phyloP scores from a whole-genome alignment of 2,888 invertebrate species.

The Hemaris fuciformis region DNA sequence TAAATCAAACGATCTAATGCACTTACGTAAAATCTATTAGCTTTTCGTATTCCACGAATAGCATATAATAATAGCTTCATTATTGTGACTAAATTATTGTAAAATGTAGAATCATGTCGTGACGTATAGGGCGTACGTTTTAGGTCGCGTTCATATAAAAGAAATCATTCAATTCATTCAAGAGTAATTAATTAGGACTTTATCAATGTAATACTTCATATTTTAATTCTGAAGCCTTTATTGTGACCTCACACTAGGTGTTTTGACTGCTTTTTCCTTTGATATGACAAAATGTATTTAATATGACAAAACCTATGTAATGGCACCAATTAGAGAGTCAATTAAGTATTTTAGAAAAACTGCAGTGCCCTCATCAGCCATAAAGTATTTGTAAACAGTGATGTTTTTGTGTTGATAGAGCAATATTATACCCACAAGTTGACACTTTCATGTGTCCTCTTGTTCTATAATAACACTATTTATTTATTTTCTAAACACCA shows the following conservation, averaged over 20 bases:
- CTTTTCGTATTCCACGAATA: not conserved
- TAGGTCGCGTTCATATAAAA: slow-evolving; percentile 11
- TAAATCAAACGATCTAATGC: not conserved
- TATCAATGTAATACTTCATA: not conserved
- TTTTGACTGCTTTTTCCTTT: too few relatives aligned
- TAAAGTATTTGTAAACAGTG: not conserved
- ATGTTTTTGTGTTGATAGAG: not conserved
- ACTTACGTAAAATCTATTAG: not conserved
- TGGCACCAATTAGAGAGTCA: not conserved
- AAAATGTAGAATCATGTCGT: not conserved
- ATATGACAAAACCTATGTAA: not conserved
- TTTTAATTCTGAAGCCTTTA: too few relatives aligned
- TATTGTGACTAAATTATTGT: not conserved
- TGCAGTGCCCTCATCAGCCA: not conserved
- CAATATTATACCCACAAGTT: not conserved
- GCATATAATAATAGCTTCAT: too few relatives aligned
- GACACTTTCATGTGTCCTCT: too few relatives aligned
- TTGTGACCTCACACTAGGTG: too few relatives aligned
- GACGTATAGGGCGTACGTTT: slow-evolving; percentile 26
- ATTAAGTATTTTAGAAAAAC: not conserved
- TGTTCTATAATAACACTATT: too few relatives aligned
- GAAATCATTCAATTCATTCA: not conserved
- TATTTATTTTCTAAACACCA: too few relatives aligned
- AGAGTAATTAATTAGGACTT: not conserved
- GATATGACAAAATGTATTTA: not conserved